Percentiles rank a stretch among this genome's conserved stretches.
phyloP scores from a whole-genome alignment of 2,888 invertebrate genomes.

The Eretmocerus hayati region DNA sequence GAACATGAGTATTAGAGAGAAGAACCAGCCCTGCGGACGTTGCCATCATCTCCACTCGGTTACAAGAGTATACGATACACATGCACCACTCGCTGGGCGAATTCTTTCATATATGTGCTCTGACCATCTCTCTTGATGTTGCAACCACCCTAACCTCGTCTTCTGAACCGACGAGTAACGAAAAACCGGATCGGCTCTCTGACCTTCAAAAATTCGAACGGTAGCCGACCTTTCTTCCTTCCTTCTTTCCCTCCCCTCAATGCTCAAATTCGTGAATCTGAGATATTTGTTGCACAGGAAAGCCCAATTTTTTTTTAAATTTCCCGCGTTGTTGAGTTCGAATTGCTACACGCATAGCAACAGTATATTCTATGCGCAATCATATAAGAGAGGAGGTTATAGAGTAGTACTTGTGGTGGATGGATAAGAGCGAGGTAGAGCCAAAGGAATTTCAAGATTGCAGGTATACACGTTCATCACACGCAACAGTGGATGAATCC shows the following conservation, averaged over 20 bases:
- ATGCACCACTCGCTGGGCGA: neutral
- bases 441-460: too few species aligned
- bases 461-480: too few species aligned
- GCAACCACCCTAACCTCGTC: constrained; percentile 8
- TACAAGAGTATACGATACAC: neutral
- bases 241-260: neutral
- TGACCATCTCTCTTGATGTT: neutral
- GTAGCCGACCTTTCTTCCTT: constrained; percentile 9
- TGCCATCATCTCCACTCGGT: neutral
- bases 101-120: neutral
- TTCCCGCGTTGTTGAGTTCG: too few species aligned
- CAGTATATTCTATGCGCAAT: too few species aligned
- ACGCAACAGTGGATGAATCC: too few species aligned
- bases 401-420: too few species aligned
- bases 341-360: too few species aligned
- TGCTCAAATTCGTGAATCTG: too few species aligned
- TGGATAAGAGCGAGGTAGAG: too few species aligned
- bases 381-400: too few species aligned
- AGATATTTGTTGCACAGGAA: too few species aligned
- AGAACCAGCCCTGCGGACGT: neutral
- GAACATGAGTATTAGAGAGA: neutral
- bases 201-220: constrained; percentile 24
- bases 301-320: too few species aligned
- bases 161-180: constrained; percentile 17
- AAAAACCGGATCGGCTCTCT: constrained; percentile 22